Conservation (phyloP, 2,888 invertebrate genomes). For the Horisme vitalbata region DNA sequence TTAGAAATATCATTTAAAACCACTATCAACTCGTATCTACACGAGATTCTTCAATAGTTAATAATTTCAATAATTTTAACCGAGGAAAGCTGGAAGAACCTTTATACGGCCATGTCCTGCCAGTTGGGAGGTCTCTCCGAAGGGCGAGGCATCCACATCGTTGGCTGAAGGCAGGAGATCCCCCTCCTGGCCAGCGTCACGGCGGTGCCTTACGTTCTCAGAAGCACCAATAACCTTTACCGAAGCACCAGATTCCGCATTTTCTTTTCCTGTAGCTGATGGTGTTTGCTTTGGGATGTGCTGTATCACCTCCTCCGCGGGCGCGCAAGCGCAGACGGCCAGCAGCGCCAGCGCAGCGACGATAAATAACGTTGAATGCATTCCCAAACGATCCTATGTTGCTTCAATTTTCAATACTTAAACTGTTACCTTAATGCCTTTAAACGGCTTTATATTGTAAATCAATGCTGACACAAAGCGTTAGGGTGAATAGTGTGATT, state of each 20-base stretch:
- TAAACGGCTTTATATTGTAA: slow-evolving; percentile 54
- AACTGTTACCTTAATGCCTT: slow-evolving; percentile 39
- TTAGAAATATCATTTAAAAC: too few relatives aligned
- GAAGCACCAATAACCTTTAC: slow-evolving; percentile 63
- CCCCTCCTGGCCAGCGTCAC: slow-evolving; percentile 65
- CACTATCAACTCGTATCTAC: too few relatives aligned
- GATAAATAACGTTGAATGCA: slow-evolving; percentile 71
- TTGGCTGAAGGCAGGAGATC: slow-evolving; percentile 63
- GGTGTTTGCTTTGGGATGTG: slow-evolving; percentile 74
- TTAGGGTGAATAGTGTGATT: slow-evolving; percentile 63
- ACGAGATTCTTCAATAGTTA: too few relatives aligned
- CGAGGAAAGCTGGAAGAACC: slow-evolving; percentile 72
- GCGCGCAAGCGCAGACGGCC: slow-evolving; percentile 67
- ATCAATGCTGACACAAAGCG: slow-evolving; percentile 58
- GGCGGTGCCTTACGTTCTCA: slow-evolving; percentile 49
- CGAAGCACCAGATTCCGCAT: slow-evolving; percentile 73
- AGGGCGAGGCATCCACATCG: slow-evolving; percentile 62
- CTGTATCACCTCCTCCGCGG: slow-evolving; percentile 69
- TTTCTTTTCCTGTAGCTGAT: slow-evolving; percentile 71
- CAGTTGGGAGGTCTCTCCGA: slow-evolving; percentile 59
- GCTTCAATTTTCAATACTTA: slow-evolving; percentile 44
- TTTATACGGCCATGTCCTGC: slow-evolving; percentile 65
- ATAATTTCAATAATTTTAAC: too few relatives aligned
- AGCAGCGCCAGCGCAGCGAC: slow-evolving; percentile 73
- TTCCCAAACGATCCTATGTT: slow-evolving; percentile 72